Percentiles rank a stretch among this genome's conserved stretches.
These are phyloP conservation scores for Allobates femoralis DNA, from an alignment of 2,797 vertebrate species.

Conservation along the genomic window DNA sequence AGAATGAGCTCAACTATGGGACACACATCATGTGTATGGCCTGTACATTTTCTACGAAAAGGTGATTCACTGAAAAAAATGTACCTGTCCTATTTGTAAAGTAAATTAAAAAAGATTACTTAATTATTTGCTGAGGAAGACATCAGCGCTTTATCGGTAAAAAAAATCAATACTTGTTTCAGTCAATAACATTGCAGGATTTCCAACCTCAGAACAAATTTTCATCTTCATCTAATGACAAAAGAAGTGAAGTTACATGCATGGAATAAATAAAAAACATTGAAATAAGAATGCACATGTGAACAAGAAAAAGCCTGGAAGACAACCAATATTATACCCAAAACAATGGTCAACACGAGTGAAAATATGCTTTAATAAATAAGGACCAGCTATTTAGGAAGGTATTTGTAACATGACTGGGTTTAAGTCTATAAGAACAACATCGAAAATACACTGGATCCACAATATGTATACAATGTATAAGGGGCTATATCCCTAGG, in stretches of 20 bases:
- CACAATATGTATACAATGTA: no score
- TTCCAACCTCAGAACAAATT: constrained; percentile 7
- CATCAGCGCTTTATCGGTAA: constrained; percentile 31
- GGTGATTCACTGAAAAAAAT: constrained; percentile 23
- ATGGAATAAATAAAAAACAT: not conserved
- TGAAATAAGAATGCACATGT: not conserved
- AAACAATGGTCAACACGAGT: no score
- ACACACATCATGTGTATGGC: not conserved
- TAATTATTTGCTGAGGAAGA: constrained; percentile 26
- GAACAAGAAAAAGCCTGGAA: not conserved
- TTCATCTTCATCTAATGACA: constrained; percentile 34
- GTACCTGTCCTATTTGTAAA: constrained; percentile 18
- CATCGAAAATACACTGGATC: no score
- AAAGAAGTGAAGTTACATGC: constrained; percentile 9
- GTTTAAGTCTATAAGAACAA: no score
- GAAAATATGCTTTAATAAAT: no score
- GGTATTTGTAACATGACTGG: no score
- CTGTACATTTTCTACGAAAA: not conserved
- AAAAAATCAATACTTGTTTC: constrained; percentile 44
- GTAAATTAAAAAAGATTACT: constrained; percentile 42
- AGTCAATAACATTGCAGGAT: constrained; percentile 42
- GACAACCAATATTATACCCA: no score
- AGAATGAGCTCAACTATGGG: not conserved
- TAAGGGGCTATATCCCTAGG: no score
- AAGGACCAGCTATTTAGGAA: no score